phyloP scores from a whole-genome alignment of 2,888 invertebrate species.

The Oscheius sp. region DNA sequence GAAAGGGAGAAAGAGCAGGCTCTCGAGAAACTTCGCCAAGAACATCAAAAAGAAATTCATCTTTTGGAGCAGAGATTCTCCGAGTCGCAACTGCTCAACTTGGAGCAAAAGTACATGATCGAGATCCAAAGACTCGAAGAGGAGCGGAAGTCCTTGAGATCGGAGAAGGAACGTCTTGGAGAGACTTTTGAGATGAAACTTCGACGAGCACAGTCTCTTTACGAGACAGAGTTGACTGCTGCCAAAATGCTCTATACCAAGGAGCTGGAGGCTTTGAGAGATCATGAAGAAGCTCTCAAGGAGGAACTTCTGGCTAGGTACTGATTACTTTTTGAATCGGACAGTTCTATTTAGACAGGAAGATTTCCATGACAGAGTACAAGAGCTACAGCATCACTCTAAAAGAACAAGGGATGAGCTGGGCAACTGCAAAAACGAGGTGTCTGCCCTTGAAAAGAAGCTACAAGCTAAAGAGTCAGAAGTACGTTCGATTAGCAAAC shows the following conservation, averaged over 20 bases:
- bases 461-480: slow-evolving; percentile 70
- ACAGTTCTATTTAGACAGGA: slow-evolving; percentile 67
- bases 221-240: slow-evolving; percentile 72
- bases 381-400: slow-evolving; percentile 71
- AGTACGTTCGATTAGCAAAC: slow-evolving; percentile 66
- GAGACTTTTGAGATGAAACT: slow-evolving; percentile 73
- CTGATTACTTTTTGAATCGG: neutral
- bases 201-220: slow-evolving; percentile 71
- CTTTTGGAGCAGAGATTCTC: slow-evolving; percentile 70
- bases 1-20: slow-evolving; percentile 73
- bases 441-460: slow-evolving; percentile 68
- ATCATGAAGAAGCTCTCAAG: slow-evolving; percentile 72
- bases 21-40: slow-evolving; percentile 71
- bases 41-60: slow-evolving; percentile 73
- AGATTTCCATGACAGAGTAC: slow-evolving; percentile 72
- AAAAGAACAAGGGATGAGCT: slow-evolving; percentile 69
- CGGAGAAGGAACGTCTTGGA: slow-evolving; percentile 73
- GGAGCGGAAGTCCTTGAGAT: slow-evolving; percentile 70
- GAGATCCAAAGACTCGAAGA: slow-evolving; percentile 73
- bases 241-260: slow-evolving; percentile 72
- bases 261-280: slow-evolving; percentile 72
- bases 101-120: slow-evolving; percentile 73
- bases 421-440: slow-evolving; percentile 68
- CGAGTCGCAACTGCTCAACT: slow-evolving; percentile 71
- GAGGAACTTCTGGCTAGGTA: slow-evolving; percentile 69